These are phyloP conservation scores for Drosophila mettleri DNA, from an alignment of 2,888 invertebrate genomes.

Conservation along the genomic window DNA sequence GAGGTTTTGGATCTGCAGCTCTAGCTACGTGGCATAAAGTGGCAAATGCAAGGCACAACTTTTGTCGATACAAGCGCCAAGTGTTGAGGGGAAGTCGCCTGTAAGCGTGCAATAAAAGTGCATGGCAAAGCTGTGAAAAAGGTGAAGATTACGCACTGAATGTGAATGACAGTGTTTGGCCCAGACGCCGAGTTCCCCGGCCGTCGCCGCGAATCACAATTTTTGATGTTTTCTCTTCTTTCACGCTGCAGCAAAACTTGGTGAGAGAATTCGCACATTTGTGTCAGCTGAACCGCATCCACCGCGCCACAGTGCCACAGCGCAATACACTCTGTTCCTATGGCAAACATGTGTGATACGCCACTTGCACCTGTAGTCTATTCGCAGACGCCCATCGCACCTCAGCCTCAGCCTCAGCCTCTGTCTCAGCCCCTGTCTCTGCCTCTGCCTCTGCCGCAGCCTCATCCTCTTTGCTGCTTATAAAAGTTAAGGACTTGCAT, in stretches of 20 bases:
- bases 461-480: no score
- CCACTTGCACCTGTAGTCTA: slow-evolving; percentile 70
- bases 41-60: slow-evolving; percentile 70
- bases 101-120: slow-evolving; percentile 72
- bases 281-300: slow-evolving; percentile 56
- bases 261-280: slow-evolving; percentile 62
- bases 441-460: no score
- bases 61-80: slow-evolving; percentile 70
- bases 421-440: no score
- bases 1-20: slow-evolving; percentile 28
- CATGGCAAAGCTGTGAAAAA: slow-evolving; percentile 66
- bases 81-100: slow-evolving; percentile 23
- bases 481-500: slow-evolving; percentile 79
- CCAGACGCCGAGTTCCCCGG: slow-evolving; percentile 9
- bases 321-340: slow-evolving; percentile 47
- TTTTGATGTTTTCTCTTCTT: slow-evolving; percentile 11
- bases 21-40: slow-evolving; percentile 61
- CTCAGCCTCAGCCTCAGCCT: no score
- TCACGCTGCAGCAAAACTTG: slow-evolving; percentile 46
- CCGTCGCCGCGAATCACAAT: slow-evolving; percentile 21
- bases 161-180: slow-evolving; percentile 55
- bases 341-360: slow-evolving; percentile 78
- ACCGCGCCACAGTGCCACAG: slow-evolving; percentile 35
- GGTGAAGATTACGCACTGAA: slow-evolving; percentile 80
- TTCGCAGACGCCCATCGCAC: slow-evolving; percentile 28